phyloP scores from a whole-genome alignment of 1,140 invertebrate species.

The Microplitis demolitor region DNA sequence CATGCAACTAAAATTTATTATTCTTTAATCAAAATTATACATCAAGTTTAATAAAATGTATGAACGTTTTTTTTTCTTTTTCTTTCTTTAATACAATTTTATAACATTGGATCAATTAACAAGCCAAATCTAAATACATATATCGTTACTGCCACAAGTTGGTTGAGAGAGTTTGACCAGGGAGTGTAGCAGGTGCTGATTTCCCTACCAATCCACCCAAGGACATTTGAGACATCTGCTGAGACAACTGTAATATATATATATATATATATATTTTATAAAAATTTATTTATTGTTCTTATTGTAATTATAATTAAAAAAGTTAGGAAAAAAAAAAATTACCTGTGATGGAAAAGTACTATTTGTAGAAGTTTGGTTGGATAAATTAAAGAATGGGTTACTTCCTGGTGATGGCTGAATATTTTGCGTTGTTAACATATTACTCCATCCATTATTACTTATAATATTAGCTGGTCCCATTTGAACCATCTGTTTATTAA shows the following conservation, averaged over 20 bases:
- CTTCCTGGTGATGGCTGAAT: conserved; percentile 58
- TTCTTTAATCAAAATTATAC: neutral
- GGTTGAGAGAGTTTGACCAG: conserved; percentile 61
- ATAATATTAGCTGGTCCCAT: conserved; percentile 47
- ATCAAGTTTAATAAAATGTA: neutral
- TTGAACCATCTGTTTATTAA: conserved; percentile 47
- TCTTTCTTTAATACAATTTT: conserved; percentile 29
- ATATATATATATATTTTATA: neutral
- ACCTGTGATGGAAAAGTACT: conserved; percentile 45
- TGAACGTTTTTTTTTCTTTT: neutral
- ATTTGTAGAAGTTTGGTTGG: conserved; percentile 38
- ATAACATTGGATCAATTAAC: conserved; percentile 43
- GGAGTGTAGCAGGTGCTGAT: conserved; percentile 42
- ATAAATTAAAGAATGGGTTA: conserved; percentile 59
- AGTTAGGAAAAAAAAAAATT: neutral
- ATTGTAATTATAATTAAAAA: neutral
- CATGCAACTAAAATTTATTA: neutral
- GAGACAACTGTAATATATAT: conserved; percentile 59
- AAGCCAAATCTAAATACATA: conserved; percentile 35
- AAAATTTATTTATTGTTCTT: neutral
- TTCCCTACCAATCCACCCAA: conserved; percentile 51
- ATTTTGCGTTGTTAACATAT: conserved; percentile 52
- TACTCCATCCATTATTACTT: conserved; percentile 57
- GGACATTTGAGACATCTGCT: conserved; percentile 65
- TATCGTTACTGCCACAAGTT: conserved; percentile 64